Base-by-base conservation (phyloP, 2,797 vertebrate species). In the Moxostoma hubbsi region DNA sequence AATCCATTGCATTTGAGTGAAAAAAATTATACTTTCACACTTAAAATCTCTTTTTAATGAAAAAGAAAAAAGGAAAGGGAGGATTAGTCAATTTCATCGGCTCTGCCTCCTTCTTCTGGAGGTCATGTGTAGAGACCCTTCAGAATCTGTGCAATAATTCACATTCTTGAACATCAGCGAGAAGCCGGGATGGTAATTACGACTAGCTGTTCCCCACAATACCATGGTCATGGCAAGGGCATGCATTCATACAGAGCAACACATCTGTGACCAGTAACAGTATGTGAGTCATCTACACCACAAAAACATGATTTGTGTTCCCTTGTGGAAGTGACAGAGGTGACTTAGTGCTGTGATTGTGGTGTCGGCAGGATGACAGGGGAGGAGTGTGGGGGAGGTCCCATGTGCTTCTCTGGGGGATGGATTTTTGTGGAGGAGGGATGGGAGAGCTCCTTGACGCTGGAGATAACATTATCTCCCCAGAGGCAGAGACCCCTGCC, bases 1-100 rank as follows among this genome's bases (percentile, higher is more conserved):
- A 86, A 84, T 84, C 79, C 74, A 76, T 24, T 77, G 73, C 76
- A 81, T 82, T 86, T 85, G 65, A 58, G 51, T 24, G 74, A 24
- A 13, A 51, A 86, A 86, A 92, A 91, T 91, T 88, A 88, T 86
- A 88, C 88, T 92, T 93, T 93, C 90, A 84, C 89, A 87, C 85
- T 85, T 90, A 86, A 95, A 95, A 95, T 94, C 93, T 94, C 92
- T 93, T 94, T 95, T 94, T 94, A 95, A 94, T 94, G 92, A 94
- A 94, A 89, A 86, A 85, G 73, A 77, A 82, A 82, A 86, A 84
- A 83, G 63, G 83, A 92, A 88, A 85, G 74, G 59, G 63, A 85
- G 86, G 93, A 93, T 94, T 93, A 94, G 92, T 90, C 87, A 13
- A 82, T 90, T 88, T 85, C 79, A 88, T 82, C 79, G 85, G 87